These are phyloP conservation scores for Callocephalon fimbriatum DNA, from an alignment of 2,113 vertebrate genomes.

Conservation along the genomic window DNA sequence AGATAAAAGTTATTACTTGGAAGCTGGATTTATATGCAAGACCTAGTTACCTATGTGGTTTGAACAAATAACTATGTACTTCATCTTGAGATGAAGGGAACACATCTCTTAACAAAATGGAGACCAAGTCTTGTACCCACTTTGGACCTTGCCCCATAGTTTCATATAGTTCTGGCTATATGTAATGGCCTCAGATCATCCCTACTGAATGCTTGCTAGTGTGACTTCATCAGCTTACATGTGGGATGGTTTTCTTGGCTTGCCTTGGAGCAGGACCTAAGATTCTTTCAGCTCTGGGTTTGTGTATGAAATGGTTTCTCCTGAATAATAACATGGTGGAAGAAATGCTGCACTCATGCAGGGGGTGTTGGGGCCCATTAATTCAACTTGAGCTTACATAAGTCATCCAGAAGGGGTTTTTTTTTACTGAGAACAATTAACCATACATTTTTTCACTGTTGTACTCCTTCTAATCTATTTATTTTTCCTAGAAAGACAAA, in stretches of 20 bases:
- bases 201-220: background rate
- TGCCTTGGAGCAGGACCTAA: background rate
- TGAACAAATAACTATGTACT: background rate
- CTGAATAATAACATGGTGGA: background rate
- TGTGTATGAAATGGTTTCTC: background rate
- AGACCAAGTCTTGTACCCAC: background rate
- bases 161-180: background rate
- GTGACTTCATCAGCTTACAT: background rate
- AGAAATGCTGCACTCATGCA: accelerated
- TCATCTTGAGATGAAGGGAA: background rate
- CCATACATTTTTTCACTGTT: background rate
- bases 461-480: background rate
- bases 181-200: background rate
- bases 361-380: background rate
- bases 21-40: background rate
- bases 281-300: background rate
- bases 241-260: background rate
- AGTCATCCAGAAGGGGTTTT: background rate
- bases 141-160: background rate
- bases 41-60: background rate
- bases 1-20: background rate
- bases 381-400: background rate
- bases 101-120: background rate
- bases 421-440: background rate
- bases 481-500: background rate